These are phyloP conservation scores for Epinephelus coioides DNA, from an alignment of 2,797 vertebrate species.

Conservation along the genomic window DNA sequence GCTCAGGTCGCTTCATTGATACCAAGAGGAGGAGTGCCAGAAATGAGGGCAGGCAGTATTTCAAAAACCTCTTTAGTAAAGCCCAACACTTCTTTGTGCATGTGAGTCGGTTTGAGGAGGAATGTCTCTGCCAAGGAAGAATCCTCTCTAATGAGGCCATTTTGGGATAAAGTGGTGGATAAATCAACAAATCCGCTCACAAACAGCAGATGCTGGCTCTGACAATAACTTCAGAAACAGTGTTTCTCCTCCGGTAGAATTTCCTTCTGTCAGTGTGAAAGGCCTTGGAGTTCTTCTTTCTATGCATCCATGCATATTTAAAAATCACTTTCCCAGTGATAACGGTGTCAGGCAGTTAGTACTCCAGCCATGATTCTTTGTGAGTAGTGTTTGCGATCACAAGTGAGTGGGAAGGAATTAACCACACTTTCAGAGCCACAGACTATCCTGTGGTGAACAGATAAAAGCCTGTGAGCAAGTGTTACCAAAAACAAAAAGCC, in stretches of 20 bases:
- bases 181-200: conserved; percentile 44
- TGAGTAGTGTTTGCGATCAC: conserved; percentile 7
- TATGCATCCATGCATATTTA: background rate
- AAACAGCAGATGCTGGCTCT: conserved; percentile 1
- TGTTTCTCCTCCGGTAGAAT: background rate
- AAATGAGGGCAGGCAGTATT: conserved; percentile 56
- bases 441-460: background rate
- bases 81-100: conserved; percentile 47
- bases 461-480: background rate
- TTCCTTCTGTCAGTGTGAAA: conserved; percentile 6
- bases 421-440: conserved; percentile 3
- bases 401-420: conserved; percentile 18
- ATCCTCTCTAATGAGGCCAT: conserved; percentile 59
- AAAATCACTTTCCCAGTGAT: conserved; percentile 8
- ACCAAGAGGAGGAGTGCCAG: conserved; percentile 42
- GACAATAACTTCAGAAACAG: conserved; percentile 22
- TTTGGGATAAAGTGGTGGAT: conserved; percentile 45
- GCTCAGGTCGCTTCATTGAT: conserved; percentile 33
- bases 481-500: background rate
- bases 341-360: background rate
- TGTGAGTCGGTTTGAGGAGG: conserved; percentile 24
- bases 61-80: conserved; percentile 40
- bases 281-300: background rate
- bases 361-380: conserved; percentile 2
- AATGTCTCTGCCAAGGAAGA: conserved; percentile 45